Base-by-base conservation (phyloP, 2,797 vertebrate species). In the Acomys russatus region DNA sequence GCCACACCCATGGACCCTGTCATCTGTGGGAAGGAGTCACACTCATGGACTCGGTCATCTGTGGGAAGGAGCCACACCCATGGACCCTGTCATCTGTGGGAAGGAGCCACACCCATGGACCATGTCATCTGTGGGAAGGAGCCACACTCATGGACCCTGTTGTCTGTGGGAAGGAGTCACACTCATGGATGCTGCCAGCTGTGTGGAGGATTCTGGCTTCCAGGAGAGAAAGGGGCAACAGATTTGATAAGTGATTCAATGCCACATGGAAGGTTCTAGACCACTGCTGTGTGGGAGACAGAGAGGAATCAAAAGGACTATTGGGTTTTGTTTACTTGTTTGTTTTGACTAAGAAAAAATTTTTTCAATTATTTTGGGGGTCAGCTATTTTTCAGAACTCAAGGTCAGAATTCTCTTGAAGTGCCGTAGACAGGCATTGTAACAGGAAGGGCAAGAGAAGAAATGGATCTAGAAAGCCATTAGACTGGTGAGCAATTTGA, bases 181-280 rank as follows among this genome's bases (percentile, higher is more conserved):
- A 44, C 44, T 44, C 44, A 44, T 4, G 4, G 44, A 44, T 44
- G 44, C 44, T 44, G 44, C 44, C 44, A 44, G 44, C 44, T 44
- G 44, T 44, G 44, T 44, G 44, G 44, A 74, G 82, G 20, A 33
- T 28, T 79, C 51, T 71, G 73, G 51, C 79, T 96, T 80, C n/a
- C 33, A 64, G 56, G 54, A 74, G 56, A 82, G 76, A 33, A 56
- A 59, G 10, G 33, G 8, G 8, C 15, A 15, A 7, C 35, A 44
- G n/a, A 73, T 23, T 7, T 59, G 25, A 33, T 64, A 28, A 70
- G 9, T 54, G 76, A 79, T 56, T 68, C 38, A 49, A 1, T 82
- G 73, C 9, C 22, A 79, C 79, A 59, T 94, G 59, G 79, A 92
- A 70, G 70, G 74, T 38, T 95, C 30, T 33, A 44, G 80, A 71